Conservation (phyloP, 92 coral and sea anemone genomes). For the Anthopleura xanthogrammica region DNA sequence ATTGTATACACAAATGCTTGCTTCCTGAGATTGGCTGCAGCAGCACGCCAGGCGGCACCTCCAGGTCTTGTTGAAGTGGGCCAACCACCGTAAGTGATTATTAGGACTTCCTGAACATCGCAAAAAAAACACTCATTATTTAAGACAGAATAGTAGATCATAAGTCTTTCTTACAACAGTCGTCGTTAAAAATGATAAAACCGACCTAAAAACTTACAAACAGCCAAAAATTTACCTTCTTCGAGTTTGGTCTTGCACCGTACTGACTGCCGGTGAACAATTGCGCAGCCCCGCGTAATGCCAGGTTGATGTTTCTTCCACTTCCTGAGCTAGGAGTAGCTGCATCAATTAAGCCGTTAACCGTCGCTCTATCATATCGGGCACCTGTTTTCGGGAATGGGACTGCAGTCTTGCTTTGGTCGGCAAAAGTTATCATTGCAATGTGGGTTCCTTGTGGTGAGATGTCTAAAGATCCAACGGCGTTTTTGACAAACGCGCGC, state of each 20-base stretch:
- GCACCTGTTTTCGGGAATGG: constrained; percentile 25
- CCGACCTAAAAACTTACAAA: too few species aligned
- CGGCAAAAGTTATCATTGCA: constrained; percentile 41
- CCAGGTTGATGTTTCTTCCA: constrained; percentile 21
- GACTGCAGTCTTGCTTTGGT: constrained; percentile 13
- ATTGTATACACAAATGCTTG: neutral
- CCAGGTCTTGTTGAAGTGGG: constrained; percentile 3
- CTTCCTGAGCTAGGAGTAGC: constrained; percentile 14
- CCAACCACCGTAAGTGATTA: constrained; percentile 61
- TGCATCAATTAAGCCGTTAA: constrained; percentile 18
- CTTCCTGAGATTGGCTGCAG: constrained; percentile 6
- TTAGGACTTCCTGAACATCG: constrained; percentile 55
- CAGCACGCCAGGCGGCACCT: neutral
- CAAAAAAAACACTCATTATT: too few species aligned
- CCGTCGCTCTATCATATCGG: constrained; percentile 6
- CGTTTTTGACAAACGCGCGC: constrained; percentile 37
- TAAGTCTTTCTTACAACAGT: too few species aligned
- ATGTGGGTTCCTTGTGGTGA: constrained; percentile 51
- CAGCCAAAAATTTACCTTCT: constrained; percentile 14
- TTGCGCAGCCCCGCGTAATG: neutral
- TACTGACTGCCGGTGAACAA: neutral
- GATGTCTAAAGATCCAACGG: constrained; percentile 37
- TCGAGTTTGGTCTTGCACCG: constrained; percentile 6
- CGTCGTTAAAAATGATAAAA: too few species aligned
- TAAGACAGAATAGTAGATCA: too few species aligned